phyloP scores from a whole-genome alignment of 1,140 invertebrate genomes.

The Melipona quadrifasciata region DNA sequence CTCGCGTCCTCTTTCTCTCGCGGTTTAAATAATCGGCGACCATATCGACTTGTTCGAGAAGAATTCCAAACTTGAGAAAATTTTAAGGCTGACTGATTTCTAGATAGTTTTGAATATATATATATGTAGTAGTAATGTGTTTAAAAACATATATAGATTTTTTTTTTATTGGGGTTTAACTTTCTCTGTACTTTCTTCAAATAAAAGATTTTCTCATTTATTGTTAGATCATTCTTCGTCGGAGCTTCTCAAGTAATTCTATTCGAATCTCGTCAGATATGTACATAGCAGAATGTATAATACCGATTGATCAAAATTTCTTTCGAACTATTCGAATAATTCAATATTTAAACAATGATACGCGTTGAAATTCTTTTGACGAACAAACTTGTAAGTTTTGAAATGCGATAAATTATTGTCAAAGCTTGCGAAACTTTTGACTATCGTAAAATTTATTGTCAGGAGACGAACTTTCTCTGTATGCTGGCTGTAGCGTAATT shows the following conservation, averaged over 20 bases:
- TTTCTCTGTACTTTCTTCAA: neutral
- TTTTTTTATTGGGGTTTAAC: neutral
- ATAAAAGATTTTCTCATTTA: neutral
- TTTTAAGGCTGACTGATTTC: neutral
- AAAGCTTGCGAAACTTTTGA: too few species aligned
- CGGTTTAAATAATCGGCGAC: neutral
- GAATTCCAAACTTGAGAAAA: neutral
- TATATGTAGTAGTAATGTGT: neutral
- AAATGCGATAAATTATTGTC: too few species aligned
- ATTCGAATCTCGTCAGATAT: neutral
- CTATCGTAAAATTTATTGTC: neutral
- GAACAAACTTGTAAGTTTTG: neutral
- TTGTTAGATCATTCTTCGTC: too few species aligned
- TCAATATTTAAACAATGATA: neutral
- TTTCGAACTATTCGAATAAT: neutral
- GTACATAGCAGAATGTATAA: too few species aligned
- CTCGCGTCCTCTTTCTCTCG: neutral
- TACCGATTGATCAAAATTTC: too few species aligned
- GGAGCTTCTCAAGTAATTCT: neutral
- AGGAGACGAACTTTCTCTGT: too few species aligned
- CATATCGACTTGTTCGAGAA: neutral
- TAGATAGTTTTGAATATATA: neutral
- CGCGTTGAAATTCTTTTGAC: neutral
- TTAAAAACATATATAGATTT: neutral
- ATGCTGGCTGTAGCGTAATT: neutral